A percentile compares a stretch with the other conserved stretches of the same genome.
Conservation (phyloP, 2,113 vertebrate genomes). For the Tursiops truncatus region DNA sequence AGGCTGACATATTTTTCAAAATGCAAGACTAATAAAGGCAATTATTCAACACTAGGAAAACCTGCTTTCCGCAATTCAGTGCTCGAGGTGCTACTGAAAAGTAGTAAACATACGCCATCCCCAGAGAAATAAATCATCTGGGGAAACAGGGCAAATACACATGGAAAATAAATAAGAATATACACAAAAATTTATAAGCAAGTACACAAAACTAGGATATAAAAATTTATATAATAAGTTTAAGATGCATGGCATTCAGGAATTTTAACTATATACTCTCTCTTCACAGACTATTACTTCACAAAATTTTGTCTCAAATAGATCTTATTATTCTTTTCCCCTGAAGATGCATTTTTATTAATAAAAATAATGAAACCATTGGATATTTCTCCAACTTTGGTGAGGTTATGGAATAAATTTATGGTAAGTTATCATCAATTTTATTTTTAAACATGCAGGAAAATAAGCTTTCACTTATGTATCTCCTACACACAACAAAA, state of each 20-base stretch:
- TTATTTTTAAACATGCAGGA: conserved; percentile 37
- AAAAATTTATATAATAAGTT: background rate
- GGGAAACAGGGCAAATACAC: background rate
- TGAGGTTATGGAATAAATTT: background rate
- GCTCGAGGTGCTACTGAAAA: background rate
- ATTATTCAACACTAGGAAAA: conserved; percentile 42
- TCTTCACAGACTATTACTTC: background rate
- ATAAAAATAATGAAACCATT: conserved; percentile 10
- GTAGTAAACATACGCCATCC: conserved; percentile 18
- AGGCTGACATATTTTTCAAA: conserved; percentile 53
- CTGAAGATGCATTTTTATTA: conserved; percentile 34
- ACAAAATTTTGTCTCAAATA: conserved; percentile 25
- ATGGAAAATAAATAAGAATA: background rate
- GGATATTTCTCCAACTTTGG: background rate
- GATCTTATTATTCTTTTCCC: background rate
- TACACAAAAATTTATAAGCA: background rate
- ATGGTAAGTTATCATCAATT: background rate
- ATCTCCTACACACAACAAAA: background rate
- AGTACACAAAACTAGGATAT: background rate
- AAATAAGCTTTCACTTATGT: background rate
- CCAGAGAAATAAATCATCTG: conserved; percentile 36
- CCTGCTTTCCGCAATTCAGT: background rate
- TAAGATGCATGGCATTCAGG: background rate
- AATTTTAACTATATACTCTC: background rate
- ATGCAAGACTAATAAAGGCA: conserved; percentile 52